Percentiles rank a stretch among this genome's conserved stretches.
phyloP scores from a whole-genome alignment of 1,140 invertebrate genomes.

The Neuroterus valhalla region DNA sequence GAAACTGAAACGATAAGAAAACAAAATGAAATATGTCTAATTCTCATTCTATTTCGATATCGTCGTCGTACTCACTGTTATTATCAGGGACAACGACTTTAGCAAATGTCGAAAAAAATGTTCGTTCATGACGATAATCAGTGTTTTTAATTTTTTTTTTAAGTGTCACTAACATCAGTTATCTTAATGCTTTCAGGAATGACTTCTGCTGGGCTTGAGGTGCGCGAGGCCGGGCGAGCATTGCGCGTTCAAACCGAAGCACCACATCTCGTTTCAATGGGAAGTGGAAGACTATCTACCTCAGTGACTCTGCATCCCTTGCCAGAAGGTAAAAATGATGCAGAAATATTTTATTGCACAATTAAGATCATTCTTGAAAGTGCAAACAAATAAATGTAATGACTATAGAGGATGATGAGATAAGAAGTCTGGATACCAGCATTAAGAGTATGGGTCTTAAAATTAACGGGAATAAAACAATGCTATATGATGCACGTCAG shows the following conservation, averaged over 20 bases:
- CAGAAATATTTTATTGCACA: constrained; percentile 16
- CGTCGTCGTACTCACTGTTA: neutral
- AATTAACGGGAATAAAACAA: too few relatives aligned
- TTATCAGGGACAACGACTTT: neutral
- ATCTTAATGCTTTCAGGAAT: constrained; percentile 64
- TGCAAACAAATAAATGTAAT: neutral
- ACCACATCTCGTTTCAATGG: constrained; percentile 92
- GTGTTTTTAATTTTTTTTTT: neutral
- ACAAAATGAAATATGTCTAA: neutral
- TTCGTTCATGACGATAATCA: neutral
- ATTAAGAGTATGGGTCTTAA: too few relatives aligned
- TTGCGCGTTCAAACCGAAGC: constrained; percentile 88
- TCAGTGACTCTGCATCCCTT: constrained; percentile 92
- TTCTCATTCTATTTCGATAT: constrained; percentile 6
- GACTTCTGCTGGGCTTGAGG: constrained; percentile 68
- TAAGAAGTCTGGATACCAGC: too few relatives aligned
- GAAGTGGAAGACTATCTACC: constrained; percentile 89
- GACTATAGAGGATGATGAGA: too few relatives aligned
- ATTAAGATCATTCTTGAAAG: constrained; percentile 7
- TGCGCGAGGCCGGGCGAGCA: constrained; percentile 76
- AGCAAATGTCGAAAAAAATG: constrained; percentile 8
- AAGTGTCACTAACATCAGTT: constrained; percentile 8
- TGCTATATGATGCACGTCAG: too few relatives aligned
- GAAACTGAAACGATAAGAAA: neutral
- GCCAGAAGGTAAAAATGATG: constrained; percentile 82